Evolutionary conservation across 2,888 invertebrate genomes (phyloP).

Genomic region (Nomada fabriciana): DNA sequence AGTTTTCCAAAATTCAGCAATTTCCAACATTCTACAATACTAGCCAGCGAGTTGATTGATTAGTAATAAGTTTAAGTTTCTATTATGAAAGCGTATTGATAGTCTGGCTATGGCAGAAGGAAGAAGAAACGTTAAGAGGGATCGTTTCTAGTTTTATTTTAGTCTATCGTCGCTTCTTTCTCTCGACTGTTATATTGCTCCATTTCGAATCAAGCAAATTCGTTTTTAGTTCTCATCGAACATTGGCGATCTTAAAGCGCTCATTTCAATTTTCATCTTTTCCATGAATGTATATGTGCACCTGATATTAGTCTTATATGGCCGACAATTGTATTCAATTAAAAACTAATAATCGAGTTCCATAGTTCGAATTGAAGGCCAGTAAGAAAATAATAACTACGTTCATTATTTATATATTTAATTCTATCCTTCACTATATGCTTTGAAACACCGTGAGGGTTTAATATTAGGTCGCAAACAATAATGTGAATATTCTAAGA

Average conservation of each 20-base stretch:
- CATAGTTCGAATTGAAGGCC: not conserved
- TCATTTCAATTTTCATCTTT: slow-evolving; percentile 35
- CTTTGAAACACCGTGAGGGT: too few species aligned
- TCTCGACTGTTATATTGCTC: slow-evolving; percentile 21
- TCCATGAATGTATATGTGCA: not conserved
- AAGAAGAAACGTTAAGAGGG: not conserved
- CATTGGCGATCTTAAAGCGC: slow-evolving; percentile 24
- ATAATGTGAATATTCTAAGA: too few species aligned
- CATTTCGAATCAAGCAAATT: slow-evolving; percentile 25
- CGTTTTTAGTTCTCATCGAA: slow-evolving; percentile 33
- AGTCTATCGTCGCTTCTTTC: slow-evolving; percentile 24
- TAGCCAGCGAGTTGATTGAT: slow-evolving; percentile 71
- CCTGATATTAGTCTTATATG: not conserved
- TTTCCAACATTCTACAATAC: slow-evolving; percentile 46
- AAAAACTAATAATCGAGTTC: not conserved
- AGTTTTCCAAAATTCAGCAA: slow-evolving; percentile 25
- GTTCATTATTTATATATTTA: too few species aligned
- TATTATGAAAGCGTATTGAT: slow-evolving; percentile 1
- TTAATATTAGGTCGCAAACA: too few species aligned
- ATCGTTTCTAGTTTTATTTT: not conserved
- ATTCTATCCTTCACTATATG: too few species aligned
- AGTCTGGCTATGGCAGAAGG: slow-evolving; percentile 37
- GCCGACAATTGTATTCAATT: not conserved
- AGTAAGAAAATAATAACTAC: too few species aligned
- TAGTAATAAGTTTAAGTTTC: slow-evolving; percentile 40